phyloP scores from a whole-genome alignment of 2,797 vertebrate genomes.

The Sebastes umbrosus region DNA sequence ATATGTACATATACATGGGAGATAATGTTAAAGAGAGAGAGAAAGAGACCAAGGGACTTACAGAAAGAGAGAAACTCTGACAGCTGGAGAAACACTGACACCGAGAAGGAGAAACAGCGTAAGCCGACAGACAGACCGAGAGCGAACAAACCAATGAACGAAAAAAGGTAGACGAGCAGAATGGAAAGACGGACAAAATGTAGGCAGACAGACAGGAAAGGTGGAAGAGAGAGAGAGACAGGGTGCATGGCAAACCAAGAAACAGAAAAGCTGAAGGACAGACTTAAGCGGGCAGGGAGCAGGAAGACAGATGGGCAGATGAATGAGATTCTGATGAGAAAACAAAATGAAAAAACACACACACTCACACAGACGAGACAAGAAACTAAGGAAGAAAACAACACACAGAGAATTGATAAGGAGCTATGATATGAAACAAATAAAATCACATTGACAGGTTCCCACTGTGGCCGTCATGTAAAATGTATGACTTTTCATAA shows the following conservation, averaged over 20 bases:
- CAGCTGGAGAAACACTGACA: constrained; percentile 81
- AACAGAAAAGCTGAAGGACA: constrained; percentile 3
- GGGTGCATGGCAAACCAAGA: neutral
- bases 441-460: constrained; percentile 5
- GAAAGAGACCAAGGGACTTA: constrained; percentile 71
- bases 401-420: neutral
- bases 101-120: constrained; percentile 67
- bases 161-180: constrained; percentile 11
- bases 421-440: neutral
- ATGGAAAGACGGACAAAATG: constrained; percentile 6
- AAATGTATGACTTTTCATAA: constrained; percentile 5
- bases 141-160: constrained; percentile 32
- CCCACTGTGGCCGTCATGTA: neutral
- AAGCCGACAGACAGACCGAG: constrained; percentile 44
- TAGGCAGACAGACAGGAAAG: constrained; percentile 16
- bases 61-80: constrained; percentile 82
- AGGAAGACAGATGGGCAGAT: neutral
- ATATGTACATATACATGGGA: constrained; percentile 7
- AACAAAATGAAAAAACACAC: constrained; percentile 23
- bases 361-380: neutral
- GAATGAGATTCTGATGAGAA: constrained; percentile 36
- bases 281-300: neutral
- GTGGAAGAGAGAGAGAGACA: neutral
- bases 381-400: neutral
- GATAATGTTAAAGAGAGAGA: constrained; percentile 35